Base-by-base conservation (phyloP, 1,140 invertebrate species). In the Solenopsis invicta region DNA sequence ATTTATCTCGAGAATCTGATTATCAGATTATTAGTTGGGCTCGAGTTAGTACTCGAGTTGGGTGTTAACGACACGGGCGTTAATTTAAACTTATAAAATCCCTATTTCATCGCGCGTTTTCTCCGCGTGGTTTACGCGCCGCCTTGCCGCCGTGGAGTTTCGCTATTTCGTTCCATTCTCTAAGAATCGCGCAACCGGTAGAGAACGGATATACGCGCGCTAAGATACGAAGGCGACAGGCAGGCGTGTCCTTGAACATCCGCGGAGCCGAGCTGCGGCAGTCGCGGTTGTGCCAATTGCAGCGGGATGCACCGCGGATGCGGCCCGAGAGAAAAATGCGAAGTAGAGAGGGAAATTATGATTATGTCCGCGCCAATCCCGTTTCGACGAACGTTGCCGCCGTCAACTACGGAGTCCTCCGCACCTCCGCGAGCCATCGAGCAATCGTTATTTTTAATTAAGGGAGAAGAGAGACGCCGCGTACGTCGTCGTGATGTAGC, bases 371-470 rank as follows among this genome's bases (percentile, higher is more conserved):
- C 59, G 80, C 80, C 84, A 91, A 90, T 91, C 88, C 84, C 81
- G 87, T 88, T 89, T 81, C 69, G 75, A 76, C 76, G 80, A 62
- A 24, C n/a, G n/a, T n/a, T 34, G 34, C 1, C 9, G 50, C 56
- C 80, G 86, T 54, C 56, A 52, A 87, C 62, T 87, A 72, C 61
- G 88, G 88, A 77, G 66, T 29, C 66, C 84, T 86, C 69, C 45
- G 16, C 85, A 61, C 50, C 77, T 87, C 69, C 75, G 0, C 75
- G n/a, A n/a, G 37, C 10, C n/a, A 29, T 61, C 82, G 77, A 84
- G 88, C 72, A 74, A 89, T 91, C 89, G 84, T 90, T 89, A 90
- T 90, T 90, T 91, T 90, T 91, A 90, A 91, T 91, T 91, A 91
- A 88, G 75, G 75, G 75, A 81, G 77, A 87, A 85, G 72, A 87